A percentile compares a stretch with the other conserved stretches of the same genome.
phyloP scores from a whole-genome alignment of 2,113 vertebrate species.

The Amia ocellicauda region DNA sequence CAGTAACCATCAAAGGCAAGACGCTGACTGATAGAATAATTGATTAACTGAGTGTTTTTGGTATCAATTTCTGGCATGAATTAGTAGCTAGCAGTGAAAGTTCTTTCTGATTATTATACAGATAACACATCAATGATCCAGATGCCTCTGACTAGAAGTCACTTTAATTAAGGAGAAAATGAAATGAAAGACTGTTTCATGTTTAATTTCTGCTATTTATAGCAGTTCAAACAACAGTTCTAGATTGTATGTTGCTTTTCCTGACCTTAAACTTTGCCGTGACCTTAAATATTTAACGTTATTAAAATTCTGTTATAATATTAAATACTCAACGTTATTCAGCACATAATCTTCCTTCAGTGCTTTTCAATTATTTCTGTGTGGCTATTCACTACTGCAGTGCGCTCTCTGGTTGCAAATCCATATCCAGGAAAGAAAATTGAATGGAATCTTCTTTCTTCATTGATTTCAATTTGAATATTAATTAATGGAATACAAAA shows the following conservation, averaged over 20 bases:
- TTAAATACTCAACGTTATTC: slow-evolving; percentile 31
- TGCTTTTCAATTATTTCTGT: slow-evolving; percentile 53
- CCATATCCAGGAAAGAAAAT: slow-evolving; percentile 39
- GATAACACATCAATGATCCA: not conserved
- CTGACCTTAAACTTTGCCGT: not conserved
- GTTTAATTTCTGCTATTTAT: not conserved
- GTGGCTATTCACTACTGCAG: slow-evolving; percentile 41
- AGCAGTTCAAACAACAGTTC: not conserved
- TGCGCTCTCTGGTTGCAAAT: slow-evolving; percentile 49
- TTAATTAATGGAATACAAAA: slow-evolving; percentile 35
- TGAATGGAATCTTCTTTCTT: slow-evolving; percentile 49
- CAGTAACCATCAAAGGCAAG: not conserved
- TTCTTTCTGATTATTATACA: slow-evolving; percentile 7
- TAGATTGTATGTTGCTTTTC: not conserved
- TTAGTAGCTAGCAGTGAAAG: not conserved
- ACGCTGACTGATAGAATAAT: not conserved
- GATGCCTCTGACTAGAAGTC: not conserved
- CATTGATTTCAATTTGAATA: slow-evolving; percentile 57
- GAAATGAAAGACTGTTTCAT: not conserved
- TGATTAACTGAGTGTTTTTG: too few relatives aligned
- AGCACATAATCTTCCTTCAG: slow-evolving; percentile 45
- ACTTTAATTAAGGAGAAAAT: not conserved
- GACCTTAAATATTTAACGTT: not conserved
- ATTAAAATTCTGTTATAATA: slow-evolving; percentile 36
- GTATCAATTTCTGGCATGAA: not conserved